phyloP scores from a whole-genome alignment of 1,140 invertebrate genomes.

The Sitophilus oryzae region DNA sequence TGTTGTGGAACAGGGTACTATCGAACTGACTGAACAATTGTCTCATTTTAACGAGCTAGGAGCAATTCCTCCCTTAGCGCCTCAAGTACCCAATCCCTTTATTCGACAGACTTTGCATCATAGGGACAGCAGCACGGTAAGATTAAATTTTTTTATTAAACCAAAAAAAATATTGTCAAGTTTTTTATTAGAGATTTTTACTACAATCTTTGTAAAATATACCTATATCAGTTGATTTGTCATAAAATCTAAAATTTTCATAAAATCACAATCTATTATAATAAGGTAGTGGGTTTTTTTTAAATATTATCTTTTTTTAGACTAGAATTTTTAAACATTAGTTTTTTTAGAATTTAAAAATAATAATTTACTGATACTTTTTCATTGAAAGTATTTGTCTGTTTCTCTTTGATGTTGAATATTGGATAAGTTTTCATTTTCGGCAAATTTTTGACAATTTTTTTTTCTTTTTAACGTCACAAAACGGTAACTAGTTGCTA shows the following conservation, averaged over 20 bases:
- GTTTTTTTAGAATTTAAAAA: no score
- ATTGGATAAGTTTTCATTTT: no score
- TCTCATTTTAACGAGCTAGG: conserved; percentile 39
- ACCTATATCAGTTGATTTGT: neutral
- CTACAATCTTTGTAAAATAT: no score
- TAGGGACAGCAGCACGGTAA: conserved; percentile 8
- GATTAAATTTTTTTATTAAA: neutral
- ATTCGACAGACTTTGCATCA: conserved; percentile 23
- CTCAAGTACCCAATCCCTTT: conserved; percentile 35
- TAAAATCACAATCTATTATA: neutral
- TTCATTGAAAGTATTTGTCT: no score
- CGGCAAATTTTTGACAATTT: no score
- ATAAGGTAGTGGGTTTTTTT: neutral
- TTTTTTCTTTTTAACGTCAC: no score
- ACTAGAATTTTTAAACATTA: neutral
- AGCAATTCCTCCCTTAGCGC: conserved; percentile 20
- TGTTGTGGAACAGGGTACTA: conserved; percentile 40
- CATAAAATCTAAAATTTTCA: neutral
- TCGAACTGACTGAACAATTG: conserved; percentile 40
- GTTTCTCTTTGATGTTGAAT: no score
- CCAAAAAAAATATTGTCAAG: neutral
- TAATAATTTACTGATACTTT: no score
- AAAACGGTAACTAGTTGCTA: no score
- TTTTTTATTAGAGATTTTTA: neutral
- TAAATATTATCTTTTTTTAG: neutral